phyloP scores from a whole-genome alignment of 2,888 invertebrate genomes.

The Drosophila vallismaia region DNA sequence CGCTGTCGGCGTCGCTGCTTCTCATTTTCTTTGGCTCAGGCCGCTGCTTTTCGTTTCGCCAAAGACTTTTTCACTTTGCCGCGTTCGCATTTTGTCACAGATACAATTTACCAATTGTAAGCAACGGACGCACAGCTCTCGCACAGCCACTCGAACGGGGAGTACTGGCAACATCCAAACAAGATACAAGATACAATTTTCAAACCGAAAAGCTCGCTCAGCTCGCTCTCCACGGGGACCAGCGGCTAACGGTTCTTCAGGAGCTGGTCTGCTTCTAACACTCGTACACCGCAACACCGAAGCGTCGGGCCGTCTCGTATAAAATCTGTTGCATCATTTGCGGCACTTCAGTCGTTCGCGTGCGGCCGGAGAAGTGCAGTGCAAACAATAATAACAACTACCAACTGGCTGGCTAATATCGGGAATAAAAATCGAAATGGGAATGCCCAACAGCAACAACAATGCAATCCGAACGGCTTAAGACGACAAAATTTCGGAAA shows the following conservation, averaged over 20 bases:
- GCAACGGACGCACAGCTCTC: slow-evolving; percentile 76
- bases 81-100: slow-evolving; percentile 74
- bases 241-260: slow-evolving; percentile 71
- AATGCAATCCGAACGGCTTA: slow-evolving; percentile 7
- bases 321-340: slow-evolving; percentile 85
- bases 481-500: slow-evolving; percentile 16
- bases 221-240: slow-evolving; percentile 17
- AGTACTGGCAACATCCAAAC: slow-evolving; percentile 16
- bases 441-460: background rate
- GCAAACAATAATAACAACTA: slow-evolving; percentile 24
- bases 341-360: slow-evolving; percentile 84
- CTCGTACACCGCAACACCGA: slow-evolving; percentile 60
- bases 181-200: slow-evolving; percentile 10
- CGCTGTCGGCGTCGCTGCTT: slow-evolving; percentile 47
- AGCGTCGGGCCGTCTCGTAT: slow-evolving; percentile 68
- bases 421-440: slow-evolving; percentile 1
- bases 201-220: slow-evolving; percentile 47
- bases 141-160: slow-evolving; percentile 40
- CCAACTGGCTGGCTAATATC: slow-evolving; percentile 2
- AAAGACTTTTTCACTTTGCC: slow-evolving; percentile 70
- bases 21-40: slow-evolving; percentile 64
- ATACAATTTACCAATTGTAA: slow-evolving; percentile 83
- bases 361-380: slow-evolving; percentile 68
- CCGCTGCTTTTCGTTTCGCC: slow-evolving; percentile 51
- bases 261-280: slow-evolving; percentile 73